Conservation (phyloP, 37 sponge, comb jelly and placozoan species). For the Aphrocallistes beatrix region DNA sequence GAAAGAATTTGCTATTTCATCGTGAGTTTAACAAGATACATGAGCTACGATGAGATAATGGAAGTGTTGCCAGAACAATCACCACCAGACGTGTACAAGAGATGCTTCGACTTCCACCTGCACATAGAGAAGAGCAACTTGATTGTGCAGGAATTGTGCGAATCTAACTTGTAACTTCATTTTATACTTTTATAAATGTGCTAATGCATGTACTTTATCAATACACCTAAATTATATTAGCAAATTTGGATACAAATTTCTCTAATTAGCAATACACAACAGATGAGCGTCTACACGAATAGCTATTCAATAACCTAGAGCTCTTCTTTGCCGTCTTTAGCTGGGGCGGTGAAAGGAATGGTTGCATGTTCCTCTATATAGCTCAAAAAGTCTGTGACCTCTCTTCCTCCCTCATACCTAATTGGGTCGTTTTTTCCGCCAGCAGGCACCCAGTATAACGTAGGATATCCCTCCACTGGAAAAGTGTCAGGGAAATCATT, state of each 20-base stretch:
- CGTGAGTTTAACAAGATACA: not conserved
- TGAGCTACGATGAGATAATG: not conserved
- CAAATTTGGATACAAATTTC: no score
- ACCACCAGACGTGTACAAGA: not conserved
- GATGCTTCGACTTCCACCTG: slow-evolving; percentile 10
- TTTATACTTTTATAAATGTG: no score
- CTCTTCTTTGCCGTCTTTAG: slow-evolving; percentile 4
- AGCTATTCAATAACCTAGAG: not conserved
- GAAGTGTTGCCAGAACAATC: not conserved
- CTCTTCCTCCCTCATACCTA: slow-evolving; percentile 47
- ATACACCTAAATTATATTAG: no score
- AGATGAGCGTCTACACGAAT: no score
- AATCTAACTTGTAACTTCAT: not conserved
- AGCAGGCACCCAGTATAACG: slow-evolving; percentile 48
- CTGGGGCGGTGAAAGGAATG: not conserved
- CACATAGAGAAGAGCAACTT: not conserved
- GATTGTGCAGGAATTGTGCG: not conserved
- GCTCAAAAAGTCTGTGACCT: slow-evolving; percentile 28
- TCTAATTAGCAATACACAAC: no score
- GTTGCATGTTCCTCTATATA: slow-evolving; percentile 21
- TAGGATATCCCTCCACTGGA: slow-evolving; percentile 43
- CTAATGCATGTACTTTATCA: no score
- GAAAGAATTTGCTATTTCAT: not conserved
- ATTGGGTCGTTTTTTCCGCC: slow-evolving; percentile 29
- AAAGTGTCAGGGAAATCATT: slow-evolving; percentile 38